These are phyloP conservation scores for Philantomba maxwellii DNA, from an alignment of 2,113 vertebrate species.

Conservation along the genomic window DNA sequence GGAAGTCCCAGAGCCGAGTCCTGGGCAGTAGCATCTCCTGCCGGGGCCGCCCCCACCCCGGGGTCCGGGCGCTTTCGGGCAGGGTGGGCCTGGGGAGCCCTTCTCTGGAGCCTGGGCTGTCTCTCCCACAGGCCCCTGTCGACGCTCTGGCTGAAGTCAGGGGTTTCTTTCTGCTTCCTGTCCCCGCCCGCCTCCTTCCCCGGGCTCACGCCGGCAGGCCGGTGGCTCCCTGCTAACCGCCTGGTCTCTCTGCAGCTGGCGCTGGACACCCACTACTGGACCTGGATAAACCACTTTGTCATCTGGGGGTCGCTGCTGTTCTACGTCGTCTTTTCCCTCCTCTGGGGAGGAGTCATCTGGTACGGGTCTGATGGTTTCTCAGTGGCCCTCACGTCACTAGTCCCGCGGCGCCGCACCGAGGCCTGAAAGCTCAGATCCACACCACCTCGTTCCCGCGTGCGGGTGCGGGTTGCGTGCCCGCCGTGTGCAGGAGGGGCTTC, in stretches of 20 bases:
- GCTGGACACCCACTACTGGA: conserved; percentile 99
- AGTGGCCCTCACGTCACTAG: background rate
- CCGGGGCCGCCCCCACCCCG: rapidly evolving
- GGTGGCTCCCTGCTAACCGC: background rate
- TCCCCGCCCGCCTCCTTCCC: rapidly evolving
- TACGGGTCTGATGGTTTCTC: conserved; percentile 66
- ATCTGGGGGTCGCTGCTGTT: conserved; percentile 98
- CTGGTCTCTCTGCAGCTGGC: conserved; percentile 82
- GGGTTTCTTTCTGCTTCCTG: rapidly evolving
- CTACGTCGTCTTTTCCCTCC: conserved; percentile 94
- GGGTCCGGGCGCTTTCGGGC: rapidly evolving
- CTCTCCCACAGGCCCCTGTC: rapidly evolving
- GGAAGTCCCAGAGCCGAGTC: background rate
- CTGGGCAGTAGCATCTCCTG: background rate
- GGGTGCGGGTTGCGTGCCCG: background rate
- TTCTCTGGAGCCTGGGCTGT: background rate
- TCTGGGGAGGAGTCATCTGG: conserved; percentile 98
- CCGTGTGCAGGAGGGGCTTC: background rate
- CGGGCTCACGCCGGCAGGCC: background rate
- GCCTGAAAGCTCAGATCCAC: background rate
- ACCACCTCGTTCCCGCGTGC: background rate
- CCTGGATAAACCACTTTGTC: conserved; percentile 98
- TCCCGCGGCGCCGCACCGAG: background rate
- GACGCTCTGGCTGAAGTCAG: too few relatives aligned
- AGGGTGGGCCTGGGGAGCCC: rapidly evolving